Conservation (phyloP, 1,140 invertebrate genomes). For the Drosophila simulans region DNA sequence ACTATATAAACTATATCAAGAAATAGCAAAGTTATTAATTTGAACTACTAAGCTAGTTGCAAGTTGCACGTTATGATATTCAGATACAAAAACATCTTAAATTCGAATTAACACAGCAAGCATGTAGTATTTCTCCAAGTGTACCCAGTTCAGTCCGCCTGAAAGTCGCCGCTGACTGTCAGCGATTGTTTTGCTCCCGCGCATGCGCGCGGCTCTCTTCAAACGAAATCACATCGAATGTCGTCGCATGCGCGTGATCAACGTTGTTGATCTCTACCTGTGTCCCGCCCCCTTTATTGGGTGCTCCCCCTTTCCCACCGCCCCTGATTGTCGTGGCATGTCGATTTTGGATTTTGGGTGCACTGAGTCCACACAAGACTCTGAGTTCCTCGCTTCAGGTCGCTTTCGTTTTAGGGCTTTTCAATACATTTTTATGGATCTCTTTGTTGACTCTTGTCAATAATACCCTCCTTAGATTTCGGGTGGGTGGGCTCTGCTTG, state of each 20-base stretch:
- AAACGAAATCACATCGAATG: slow-evolving; percentile 83
- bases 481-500: slow-evolving; percentile 4
- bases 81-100: too few relatives aligned
- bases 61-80: too few relatives aligned
- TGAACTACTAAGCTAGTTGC: too few relatives aligned
- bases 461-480: slow-evolving; percentile 46
- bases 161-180: slow-evolving; percentile 49
- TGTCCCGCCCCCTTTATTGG: slow-evolving; percentile 8
- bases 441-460: slow-evolving; percentile 46
- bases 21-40: too few relatives aligned
- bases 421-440: slow-evolving; percentile 74
- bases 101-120: too few relatives aligned
- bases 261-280: slow-evolving; percentile 78
- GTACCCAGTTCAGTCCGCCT: slow-evolving; percentile 10
- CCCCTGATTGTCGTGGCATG: slow-evolving; percentile 17
- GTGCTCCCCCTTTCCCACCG: not conserved
- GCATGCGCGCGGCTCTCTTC: slow-evolving; percentile 79
- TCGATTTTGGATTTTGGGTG: slow-evolving; percentile 65
- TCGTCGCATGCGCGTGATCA: slow-evolving; percentile 82
- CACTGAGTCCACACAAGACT: slow-evolving; percentile 28
- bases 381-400: slow-evolving; percentile 10
- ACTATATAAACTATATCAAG: too few relatives aligned
- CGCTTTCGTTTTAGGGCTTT: slow-evolving; percentile 79
- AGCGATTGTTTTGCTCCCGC: slow-evolving; percentile 82
- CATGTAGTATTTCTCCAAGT: slow-evolving; percentile 1